A percentile compares a stretch with the other conserved stretches of the same genome.
Conservation (phyloP, 2,113 vertebrate genomes). For the Vulpes vulpes region DNA sequence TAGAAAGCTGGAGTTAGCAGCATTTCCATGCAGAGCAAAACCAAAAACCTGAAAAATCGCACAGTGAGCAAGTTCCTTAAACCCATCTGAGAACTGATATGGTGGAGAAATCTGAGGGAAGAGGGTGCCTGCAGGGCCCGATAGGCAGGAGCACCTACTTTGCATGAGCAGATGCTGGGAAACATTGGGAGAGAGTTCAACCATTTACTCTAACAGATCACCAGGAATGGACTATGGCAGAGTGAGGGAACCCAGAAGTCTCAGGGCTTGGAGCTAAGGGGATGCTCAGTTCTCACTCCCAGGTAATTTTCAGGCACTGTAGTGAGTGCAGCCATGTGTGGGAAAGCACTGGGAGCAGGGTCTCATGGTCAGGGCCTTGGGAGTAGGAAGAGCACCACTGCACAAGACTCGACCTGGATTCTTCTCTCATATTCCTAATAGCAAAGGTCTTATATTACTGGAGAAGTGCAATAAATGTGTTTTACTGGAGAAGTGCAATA, state of each 20-base stretch:
- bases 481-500: neutral
- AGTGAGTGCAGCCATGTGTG: neutral
- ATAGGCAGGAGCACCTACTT: neutral
- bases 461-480: neutral
- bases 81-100: neutral
- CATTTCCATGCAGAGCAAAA: neutral
- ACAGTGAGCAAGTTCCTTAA: neutral
- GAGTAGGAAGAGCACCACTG: neutral
- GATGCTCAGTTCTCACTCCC: neutral
- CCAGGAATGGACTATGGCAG: neutral
- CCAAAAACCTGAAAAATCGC: neutral
- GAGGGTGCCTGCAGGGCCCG: neutral
- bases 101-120: neutral
- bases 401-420: no score
- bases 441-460: neutral
- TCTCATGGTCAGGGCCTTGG: neutral
- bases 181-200: neutral
- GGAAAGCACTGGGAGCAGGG: neutral
- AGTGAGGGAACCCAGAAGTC: neutral
- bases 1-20: neutral
- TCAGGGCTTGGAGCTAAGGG: neutral
- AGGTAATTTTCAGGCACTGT: neutral
- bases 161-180: accelerated
- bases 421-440: neutral
- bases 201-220: neutral